phyloP scores from a whole-genome alignment of 2,888 invertebrate species.

The Mesochorus sp. region DNA sequence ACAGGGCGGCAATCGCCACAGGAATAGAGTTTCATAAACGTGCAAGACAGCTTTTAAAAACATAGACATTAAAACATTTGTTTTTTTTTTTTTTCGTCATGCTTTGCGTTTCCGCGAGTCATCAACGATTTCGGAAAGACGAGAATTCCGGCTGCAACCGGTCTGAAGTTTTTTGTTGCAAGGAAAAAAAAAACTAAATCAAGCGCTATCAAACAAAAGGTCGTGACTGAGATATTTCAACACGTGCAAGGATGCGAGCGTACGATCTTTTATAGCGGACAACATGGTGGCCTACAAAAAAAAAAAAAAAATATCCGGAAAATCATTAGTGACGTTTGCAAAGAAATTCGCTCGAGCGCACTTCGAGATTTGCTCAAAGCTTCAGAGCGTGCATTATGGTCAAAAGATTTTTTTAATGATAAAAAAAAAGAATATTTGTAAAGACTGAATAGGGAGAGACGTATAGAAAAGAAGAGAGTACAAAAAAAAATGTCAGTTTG shows the following conservation, averaged over 20 bases:
- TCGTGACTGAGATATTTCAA: not conserved
- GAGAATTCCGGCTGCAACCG: conserved; percentile 6
- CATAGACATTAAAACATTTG: not conserved
- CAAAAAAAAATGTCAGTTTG: not conserved
- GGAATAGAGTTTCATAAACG: conserved; percentile 66
- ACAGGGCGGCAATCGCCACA: conserved; percentile 68
- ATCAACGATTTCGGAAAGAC: conserved; percentile 20
- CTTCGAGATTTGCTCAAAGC: not conserved
- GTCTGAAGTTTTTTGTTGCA: not conserved
- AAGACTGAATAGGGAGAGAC: not conserved
- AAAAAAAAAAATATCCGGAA: not conserved
- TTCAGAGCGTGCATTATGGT: not conserved
- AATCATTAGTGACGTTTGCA: conserved; percentile 36
- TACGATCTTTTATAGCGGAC: not conserved
- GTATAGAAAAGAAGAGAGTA: not conserved
- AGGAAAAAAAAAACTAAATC: not conserved
- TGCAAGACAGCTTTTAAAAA: conserved; percentile 43
- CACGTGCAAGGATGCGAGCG: not conserved
- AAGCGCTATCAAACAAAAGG: not conserved
- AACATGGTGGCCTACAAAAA: too few relatives aligned
- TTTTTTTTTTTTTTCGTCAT: conserved; percentile 11
- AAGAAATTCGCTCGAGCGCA: not conserved
- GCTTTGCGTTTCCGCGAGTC: not conserved
- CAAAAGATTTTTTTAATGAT: not conserved
- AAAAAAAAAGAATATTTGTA: not conserved